Evolutionary conservation across 2,888 invertebrate species (phyloP).

Genomic region (Heteromurus nitidus): DNA sequence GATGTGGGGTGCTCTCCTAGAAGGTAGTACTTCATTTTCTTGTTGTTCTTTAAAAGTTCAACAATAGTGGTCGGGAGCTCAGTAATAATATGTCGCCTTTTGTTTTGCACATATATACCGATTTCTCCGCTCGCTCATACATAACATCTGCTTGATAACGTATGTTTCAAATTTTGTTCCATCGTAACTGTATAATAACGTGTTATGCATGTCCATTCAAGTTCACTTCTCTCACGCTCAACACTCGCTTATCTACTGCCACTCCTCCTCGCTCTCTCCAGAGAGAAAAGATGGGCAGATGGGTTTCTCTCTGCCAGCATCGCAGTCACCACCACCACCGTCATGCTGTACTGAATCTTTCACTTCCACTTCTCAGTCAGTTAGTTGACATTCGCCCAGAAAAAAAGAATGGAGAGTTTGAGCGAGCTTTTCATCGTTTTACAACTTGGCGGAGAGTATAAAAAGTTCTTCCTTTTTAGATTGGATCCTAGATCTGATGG

Average conservation of each 20-base stretch:
- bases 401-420: slow-evolving; percentile 42
- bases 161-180: slow-evolving; percentile 3
- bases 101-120: not conserved
- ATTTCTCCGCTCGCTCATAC: too few relatives aligned
- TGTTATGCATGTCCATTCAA: slow-evolving; percentile 10
- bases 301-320: slow-evolving; percentile 13
- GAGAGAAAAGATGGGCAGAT: slow-evolving; percentile 41
- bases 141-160: not conserved
- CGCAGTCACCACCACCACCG: not conserved
- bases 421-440: slow-evolving; percentile 56
- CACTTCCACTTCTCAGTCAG: slow-evolving; percentile 37
- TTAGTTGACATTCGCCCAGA: slow-evolving; percentile 51
- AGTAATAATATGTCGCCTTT: not conserved
- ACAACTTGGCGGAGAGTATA: slow-evolving; percentile 38
- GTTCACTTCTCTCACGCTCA: slow-evolving; percentile 9
- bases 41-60: slow-evolving; percentile 6
- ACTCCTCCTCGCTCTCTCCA: slow-evolving; percentile 12
- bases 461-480: slow-evolving; percentile 48
- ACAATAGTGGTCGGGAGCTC: too few relatives aligned
- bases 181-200: slow-evolving; percentile 6
- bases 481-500: slow-evolving; percentile 29
- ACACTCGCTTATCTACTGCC: not conserved
- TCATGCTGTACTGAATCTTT: slow-evolving; percentile 45
- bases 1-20: not conserved
- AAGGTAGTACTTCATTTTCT: not conserved